A percentile compares a stretch with the other conserved stretches of the same genome.
These are phyloP conservation scores for Petrocephalus schoutedeni DNA, from an alignment of 2,797 vertebrate species.

Conservation along the genomic window DNA sequence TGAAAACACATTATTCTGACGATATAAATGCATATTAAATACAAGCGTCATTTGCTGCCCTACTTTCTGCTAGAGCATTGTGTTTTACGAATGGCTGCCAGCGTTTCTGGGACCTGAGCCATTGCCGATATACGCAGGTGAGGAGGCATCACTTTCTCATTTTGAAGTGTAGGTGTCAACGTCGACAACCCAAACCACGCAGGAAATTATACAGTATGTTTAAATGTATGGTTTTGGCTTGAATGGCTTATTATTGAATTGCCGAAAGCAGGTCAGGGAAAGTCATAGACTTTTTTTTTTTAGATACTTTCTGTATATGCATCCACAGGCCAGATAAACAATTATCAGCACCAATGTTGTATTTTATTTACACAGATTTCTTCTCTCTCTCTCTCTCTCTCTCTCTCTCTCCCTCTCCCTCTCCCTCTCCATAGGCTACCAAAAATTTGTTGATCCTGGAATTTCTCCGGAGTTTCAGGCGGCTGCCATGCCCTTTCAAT, in stretches of 20 bases:
- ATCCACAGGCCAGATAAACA: not conserved
- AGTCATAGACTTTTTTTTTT: not conserved
- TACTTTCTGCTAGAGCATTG: conserved; percentile 69
- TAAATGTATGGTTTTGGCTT: not conserved
- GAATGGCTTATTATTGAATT: not conserved
- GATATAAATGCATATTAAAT: not conserved
- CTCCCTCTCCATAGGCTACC: conserved; percentile 66
- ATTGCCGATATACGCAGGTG: conserved; percentile 71
- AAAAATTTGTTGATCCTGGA: conserved; percentile 80
- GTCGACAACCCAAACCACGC: not conserved
- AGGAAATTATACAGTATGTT: not conserved
- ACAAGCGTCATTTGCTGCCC: conserved; percentile 3
- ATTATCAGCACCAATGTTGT: not conserved
- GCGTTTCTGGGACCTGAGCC: conserved; percentile 49
- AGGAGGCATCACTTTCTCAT: conserved; percentile 33
- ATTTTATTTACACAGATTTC: not conserved
- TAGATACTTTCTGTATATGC: not conserved
- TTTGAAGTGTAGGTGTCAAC: not conserved
- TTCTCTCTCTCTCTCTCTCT: not conserved
- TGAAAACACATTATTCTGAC: not conserved
- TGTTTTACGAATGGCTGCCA: conserved; percentile 88
- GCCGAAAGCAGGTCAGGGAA: not conserved
- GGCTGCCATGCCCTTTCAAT: conserved; percentile 68
- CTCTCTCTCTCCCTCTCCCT: not conserved
- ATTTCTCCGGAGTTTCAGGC: conserved; percentile 80